Base-by-base conservation (phyloP, 2,888 invertebrate genomes). In the Phymatocera aterrima region DNA sequence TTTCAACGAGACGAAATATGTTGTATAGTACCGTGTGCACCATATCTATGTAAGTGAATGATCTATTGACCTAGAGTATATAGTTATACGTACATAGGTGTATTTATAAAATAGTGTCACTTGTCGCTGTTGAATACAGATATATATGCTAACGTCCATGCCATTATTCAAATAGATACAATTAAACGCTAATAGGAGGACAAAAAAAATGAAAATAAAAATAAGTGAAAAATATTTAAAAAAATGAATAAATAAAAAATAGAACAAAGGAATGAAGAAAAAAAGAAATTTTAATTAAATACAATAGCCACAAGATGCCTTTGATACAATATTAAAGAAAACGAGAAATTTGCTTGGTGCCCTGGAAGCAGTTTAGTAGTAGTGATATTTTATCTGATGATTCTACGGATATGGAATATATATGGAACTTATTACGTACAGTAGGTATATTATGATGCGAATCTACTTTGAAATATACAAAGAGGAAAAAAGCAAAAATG, bases 251-350 rank as follows among this genome's bases (percentile, higher is more conserved):
- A 28, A 34, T 5, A 68, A 37, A 68, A 28, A 15, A 43, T 5
- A 0, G 18, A 65, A 34, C 8, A 12, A 65, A 65, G 37, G 3
- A 65, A 40, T n/a, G 2, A 72, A 34, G 34, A 37, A 3, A 18
- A 4, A 15, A 12, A 74, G 21, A 34, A 54, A 31, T 40, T 57
- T 75, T 57, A 75, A 75, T 31, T 43, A 75, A 75, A 75, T 75
- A 75, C 75, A 75, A 75, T 75, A 75, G 75, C 75, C 89, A 89
- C 88, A 85, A 88, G 89, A 89, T 89, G 89, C 89, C 89, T 89
- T 89, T 83, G 86, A 88, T 82, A 87, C 87, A 87, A 82, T 84
- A n/a, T n/a, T n/a, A n/a, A n/a, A n/a, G n/a, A n/a, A n/a, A n/a
- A n/a, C n/a, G n/a, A n/a, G n/a, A 87, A 85, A 80, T 86, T 86